phyloP scores from a whole-genome alignment of 2,113 vertebrate species.

The Sebastes schlegelii region DNA sequence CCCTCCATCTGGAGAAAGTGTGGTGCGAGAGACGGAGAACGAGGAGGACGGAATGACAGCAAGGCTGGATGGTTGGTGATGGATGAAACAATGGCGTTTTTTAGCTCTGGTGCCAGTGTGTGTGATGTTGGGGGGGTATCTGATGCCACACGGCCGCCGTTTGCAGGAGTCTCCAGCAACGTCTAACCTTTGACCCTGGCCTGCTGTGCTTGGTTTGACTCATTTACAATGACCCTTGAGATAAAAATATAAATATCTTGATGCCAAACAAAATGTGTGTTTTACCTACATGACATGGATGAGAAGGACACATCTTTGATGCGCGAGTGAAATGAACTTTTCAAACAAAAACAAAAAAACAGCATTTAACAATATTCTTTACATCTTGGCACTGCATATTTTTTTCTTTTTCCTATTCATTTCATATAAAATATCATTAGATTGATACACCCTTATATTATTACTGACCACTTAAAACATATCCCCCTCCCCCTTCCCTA shows the following conservation, averaged over 20 bases:
- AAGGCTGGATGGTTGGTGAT: constrained; percentile 56
- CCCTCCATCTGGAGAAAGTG: constrained; percentile 71
- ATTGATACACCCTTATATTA: constrained; percentile 90
- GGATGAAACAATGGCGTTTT: constrained; percentile 58
- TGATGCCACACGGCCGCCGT: constrained; percentile 35
- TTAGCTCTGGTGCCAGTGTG: constrained; percentile 39
- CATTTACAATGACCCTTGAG: constrained; percentile 63
- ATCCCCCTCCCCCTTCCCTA: neutral
- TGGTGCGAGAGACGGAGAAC: constrained; percentile 44
- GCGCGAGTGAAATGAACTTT: constrained; percentile 79
- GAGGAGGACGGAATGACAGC: constrained; percentile 49
- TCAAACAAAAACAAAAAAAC: constrained; percentile 79
- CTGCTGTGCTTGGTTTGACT: constrained; percentile 75
- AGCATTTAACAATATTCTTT: constrained; percentile 93
- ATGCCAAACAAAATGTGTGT: constrained; percentile 64
- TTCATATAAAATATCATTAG: constrained; percentile 94
- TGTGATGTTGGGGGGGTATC: constrained; percentile 11
- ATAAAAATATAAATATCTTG: constrained; percentile 70
- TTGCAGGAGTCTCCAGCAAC: constrained; percentile 39
- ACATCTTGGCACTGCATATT: constrained; percentile 98
- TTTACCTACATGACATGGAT: constrained; percentile 68
- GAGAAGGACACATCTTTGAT: constrained; percentile 80
- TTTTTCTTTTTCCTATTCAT: constrained; percentile 83
- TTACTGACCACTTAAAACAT: constrained; percentile 90
- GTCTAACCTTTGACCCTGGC: constrained; percentile 47